Evolutionary conservation across 2,797 vertebrate species (phyloP).

Genomic region (Oophaga sylvatica): DNA sequence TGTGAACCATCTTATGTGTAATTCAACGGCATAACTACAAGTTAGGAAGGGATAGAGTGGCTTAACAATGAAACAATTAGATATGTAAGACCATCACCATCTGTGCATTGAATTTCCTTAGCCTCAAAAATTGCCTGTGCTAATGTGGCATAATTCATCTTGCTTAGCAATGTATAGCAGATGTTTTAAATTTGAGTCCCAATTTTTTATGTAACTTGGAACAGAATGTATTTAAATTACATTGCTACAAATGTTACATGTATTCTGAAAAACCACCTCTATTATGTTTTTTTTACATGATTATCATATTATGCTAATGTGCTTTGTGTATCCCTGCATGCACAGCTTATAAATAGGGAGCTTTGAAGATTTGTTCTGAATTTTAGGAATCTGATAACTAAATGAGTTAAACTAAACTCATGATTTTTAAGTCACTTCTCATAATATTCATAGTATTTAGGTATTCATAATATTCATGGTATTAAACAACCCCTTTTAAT

Average conservation of each 20-base stretch:
- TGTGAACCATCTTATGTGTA: background rate
- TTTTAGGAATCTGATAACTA: background rate
- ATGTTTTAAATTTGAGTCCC: conserved; percentile 49
- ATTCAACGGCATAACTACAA: background rate
- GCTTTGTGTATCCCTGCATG: background rate
- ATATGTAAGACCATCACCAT: conserved; percentile 38
- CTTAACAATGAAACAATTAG: conserved; percentile 45
- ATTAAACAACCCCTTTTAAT: too few relatives aligned
- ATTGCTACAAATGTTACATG: conserved; percentile 36
- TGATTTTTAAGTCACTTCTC: background rate
- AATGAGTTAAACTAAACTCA: background rate
- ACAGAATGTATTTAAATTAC: conserved; percentile 36
- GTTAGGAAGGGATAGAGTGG: conserved; percentile 20
- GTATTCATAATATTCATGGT: background rate
- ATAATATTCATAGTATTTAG: background rate
- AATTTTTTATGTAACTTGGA: conserved; percentile 41
- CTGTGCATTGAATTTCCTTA: conserved; percentile 32
- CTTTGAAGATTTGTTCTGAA: background rate
- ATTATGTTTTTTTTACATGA: conserved; percentile 30
- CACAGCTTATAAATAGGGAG: background rate
- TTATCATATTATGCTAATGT: conserved; percentile 43
- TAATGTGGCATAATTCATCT: conserved; percentile 50
- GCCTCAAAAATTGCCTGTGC: conserved; percentile 28
- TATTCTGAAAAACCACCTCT: background rate
- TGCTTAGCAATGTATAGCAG: conserved; percentile 43